Conservation (phyloP, 2,113 vertebrate species). For the Hydrochoerus hydrochaeris region DNA sequence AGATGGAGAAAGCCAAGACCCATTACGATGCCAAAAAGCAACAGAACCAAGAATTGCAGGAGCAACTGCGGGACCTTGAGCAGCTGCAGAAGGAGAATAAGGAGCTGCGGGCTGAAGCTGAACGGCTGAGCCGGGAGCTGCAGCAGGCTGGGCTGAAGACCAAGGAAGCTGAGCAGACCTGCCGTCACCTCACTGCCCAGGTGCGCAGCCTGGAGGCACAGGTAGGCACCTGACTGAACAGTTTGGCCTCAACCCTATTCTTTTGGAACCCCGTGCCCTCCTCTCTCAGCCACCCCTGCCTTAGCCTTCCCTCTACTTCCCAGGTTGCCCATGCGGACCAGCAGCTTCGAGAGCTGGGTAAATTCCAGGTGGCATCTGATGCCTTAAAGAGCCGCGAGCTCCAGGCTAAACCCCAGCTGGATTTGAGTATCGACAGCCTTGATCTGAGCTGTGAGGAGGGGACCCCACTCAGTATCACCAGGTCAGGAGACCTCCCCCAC, state of each 20-base stretch:
- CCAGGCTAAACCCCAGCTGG: slow-evolving; percentile 69
- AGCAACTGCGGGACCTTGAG: slow-evolving; percentile 87
- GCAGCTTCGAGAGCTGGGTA: slow-evolving; percentile 87
- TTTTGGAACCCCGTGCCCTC: not conserved
- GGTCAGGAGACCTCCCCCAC: slow-evolving; percentile 82
- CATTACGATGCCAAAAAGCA: slow-evolving; percentile 93
- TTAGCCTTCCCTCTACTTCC: not conserved
- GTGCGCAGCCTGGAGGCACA: slow-evolving; percentile 91
- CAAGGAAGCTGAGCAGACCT: slow-evolving; percentile 84
- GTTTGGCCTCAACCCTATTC: not conserved
- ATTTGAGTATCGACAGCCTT: slow-evolving; percentile 91
- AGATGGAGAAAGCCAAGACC: slow-evolving; percentile 94
- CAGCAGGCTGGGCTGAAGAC: slow-evolving; percentile 87
- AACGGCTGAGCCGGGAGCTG: slow-evolving; percentile 87
- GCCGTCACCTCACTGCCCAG: slow-evolving; percentile 86
- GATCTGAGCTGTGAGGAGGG: slow-evolving; percentile 90
- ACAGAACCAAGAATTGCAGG: slow-evolving; percentile 90
- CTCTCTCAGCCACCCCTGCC: not conserved
- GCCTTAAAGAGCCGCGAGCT: slow-evolving; percentile 78
- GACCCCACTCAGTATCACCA: slow-evolving; percentile 84
- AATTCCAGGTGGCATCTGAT: slow-evolving; percentile 78
- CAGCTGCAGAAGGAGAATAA: slow-evolving; percentile 86
- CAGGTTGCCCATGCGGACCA: slow-evolving; percentile 90
- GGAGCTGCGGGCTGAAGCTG: slow-evolving; percentile 82
- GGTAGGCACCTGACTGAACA: slow-evolving; percentile 81